Evolutionary conservation across 2,797 vertebrate species (phyloP).

Genomic region (Galaxias olidus): DNA sequence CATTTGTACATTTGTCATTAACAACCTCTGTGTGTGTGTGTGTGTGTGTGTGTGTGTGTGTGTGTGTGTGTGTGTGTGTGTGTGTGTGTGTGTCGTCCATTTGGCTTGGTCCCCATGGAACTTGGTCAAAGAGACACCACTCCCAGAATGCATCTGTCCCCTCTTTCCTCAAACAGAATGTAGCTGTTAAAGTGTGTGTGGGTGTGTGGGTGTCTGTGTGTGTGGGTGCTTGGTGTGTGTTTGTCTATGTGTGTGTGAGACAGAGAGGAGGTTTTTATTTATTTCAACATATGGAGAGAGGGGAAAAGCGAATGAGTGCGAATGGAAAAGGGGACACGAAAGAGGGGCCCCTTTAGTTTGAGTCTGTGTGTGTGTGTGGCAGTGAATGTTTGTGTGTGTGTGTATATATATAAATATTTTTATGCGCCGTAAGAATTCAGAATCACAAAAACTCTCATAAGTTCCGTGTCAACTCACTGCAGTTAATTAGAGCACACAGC

Average conservation of each 20-base stretch:
- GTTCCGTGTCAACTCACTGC: constrained; percentile 47
- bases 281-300: too few relatives aligned
- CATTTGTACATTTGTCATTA: too few relatives aligned
- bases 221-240: not conserved
- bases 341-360: not conserved
- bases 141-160: constrained; percentile 32
- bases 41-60: constrained; percentile 11
- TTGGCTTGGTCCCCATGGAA: constrained; percentile 40
- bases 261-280: too few relatives aligned
- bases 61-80: constrained; percentile 2
- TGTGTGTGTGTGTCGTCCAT: constrained; percentile 32
- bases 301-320: too few relatives aligned
- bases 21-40: constrained; percentile 11
- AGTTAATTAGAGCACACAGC: constrained; percentile 64
- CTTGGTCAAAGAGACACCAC: constrained; percentile 33
- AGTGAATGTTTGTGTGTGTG: constrained; percentile 20
- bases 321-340: too few relatives aligned
- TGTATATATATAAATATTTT: not conserved
- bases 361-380: not conserved
- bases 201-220: not conserved
- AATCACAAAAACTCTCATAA: constrained; percentile 43
- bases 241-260: constrained; percentile 23
- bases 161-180: not conserved
- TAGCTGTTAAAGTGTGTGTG: not conserved
- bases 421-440: constrained; percentile 27